phyloP scores from a whole-genome alignment of 2,888 invertebrate genomes.

The Endomychus coccineus region DNA sequence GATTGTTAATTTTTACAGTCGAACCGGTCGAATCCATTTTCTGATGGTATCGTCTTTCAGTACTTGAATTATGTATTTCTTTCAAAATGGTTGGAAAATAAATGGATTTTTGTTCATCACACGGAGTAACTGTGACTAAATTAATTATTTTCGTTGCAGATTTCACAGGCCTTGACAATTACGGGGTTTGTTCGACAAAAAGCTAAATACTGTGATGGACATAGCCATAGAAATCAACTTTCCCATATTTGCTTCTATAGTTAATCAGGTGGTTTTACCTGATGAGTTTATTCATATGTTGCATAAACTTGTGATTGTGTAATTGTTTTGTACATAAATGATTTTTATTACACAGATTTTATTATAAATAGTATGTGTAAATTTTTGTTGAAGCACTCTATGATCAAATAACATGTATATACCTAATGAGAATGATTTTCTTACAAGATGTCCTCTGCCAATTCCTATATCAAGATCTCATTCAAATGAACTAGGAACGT shows the following conservation, averaged over 20 bases:
- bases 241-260: conserved; percentile 39
- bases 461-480: no score
- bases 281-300: conserved; percentile 13
- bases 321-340: conserved; percentile 41
- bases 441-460: no score
- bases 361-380: no score
- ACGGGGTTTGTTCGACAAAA: conserved; percentile 48
- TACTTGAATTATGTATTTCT: no score
- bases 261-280: conserved; percentile 15
- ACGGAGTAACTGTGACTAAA: not conserved
- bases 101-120: not conserved
- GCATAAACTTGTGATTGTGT: conserved; percentile 19
- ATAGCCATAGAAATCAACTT: conserved; percentile 42
- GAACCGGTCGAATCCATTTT: no score
- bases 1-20: no score
- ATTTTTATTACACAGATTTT: conserved; percentile 40
- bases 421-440: no score
- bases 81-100: not conserved
- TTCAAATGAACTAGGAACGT: no score
- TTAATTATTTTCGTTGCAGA: conserved; percentile 44
- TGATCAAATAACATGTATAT: no score
- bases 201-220: conserved; percentile 45
- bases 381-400: no score
- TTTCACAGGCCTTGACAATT: conserved; percentile 76
- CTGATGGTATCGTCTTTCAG: no score